Conservation (phyloP, 2,888 invertebrate genomes). For the Pomacea canaliculata region DNA sequence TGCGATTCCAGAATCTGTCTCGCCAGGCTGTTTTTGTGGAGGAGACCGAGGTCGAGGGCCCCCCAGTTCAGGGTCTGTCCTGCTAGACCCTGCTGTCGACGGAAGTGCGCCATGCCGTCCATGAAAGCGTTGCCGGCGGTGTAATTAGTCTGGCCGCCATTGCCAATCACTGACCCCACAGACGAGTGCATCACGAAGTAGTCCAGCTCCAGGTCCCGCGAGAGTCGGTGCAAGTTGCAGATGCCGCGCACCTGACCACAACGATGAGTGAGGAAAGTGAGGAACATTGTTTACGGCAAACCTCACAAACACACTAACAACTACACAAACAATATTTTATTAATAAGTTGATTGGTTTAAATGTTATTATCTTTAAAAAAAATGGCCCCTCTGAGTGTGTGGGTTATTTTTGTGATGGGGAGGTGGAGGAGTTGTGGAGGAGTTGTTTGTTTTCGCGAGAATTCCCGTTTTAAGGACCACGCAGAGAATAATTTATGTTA, state of each 20-base stretch:
- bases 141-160: constrained; percentile 52
- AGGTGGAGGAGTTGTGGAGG: too few species aligned
- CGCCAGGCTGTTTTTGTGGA: constrained; percentile 10
- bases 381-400: too few species aligned
- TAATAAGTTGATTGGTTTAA: too few species aligned
- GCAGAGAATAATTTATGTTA: too few species aligned
- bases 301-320: too few species aligned
- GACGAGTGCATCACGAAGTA: constrained; percentile 57
- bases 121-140: constrained; percentile 53
- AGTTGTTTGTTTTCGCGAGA: too few species aligned
- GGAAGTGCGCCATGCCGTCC: constrained; percentile 49
- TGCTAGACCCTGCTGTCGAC: constrained; percentile 38
- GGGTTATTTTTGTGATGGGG: constrained; percentile 7
- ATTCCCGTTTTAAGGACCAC: too few species aligned
- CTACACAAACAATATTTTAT: too few species aligned
- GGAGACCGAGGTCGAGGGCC: constrained; percentile 46
- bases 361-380: too few species aligned
- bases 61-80: constrained; percentile 58
- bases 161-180: constrained; percentile 49
- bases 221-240: constrained; percentile 51
- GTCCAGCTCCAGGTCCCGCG: constrained; percentile 41
- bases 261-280: too few species aligned
- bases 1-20: constrained; percentile 17
- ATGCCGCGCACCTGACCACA: constrained; percentile 33
- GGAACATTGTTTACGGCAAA: too few species aligned